Evolutionary conservation across 2,888 invertebrate genomes (phyloP).

Genomic region (Agriopis marginaria): DNA sequence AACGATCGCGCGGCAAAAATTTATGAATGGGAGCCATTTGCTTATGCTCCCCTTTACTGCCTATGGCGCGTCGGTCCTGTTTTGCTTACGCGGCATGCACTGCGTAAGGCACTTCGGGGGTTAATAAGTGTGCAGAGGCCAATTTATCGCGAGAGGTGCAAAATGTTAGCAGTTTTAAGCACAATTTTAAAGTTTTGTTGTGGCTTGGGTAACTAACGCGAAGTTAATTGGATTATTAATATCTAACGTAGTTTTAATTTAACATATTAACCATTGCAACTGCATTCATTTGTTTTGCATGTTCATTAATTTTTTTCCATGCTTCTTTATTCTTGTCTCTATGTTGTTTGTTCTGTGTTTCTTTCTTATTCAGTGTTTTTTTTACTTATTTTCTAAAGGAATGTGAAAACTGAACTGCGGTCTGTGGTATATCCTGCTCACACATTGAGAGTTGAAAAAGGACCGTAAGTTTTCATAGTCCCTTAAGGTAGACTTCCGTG

Average conservation of each 20-base stretch:
- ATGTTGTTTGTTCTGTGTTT: constrained; percentile 43
- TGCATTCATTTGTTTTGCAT: constrained; percentile 57
- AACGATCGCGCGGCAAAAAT: no score
- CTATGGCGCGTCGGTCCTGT: no score
- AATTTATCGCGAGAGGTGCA: constrained; percentile 40
- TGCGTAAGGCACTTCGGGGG: no score
- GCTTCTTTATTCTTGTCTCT: constrained; percentile 43
- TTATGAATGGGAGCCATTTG: no score
- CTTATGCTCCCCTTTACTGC: no score
- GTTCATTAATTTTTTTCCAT: constrained; percentile 51
- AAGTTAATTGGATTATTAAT: constrained; percentile 60
- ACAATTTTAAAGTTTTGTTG: constrained; percentile 79
- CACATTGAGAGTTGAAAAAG: not conserved
- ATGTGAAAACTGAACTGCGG: constrained; percentile 12
- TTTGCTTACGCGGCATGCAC: no score
- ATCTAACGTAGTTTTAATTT: constrained; percentile 59
- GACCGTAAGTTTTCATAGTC: constrained; percentile 16
- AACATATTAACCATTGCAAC: constrained; percentile 77
- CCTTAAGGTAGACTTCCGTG: not conserved
- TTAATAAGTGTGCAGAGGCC: not conserved
- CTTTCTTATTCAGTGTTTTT: constrained; percentile 45
- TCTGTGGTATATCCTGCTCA: constrained; percentile 1
- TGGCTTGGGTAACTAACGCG: constrained; percentile 80
- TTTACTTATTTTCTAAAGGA: constrained; percentile 28
- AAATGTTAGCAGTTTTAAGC: constrained; percentile 65